Evolutionary conservation across 1,140 invertebrate genomes (phyloP).

Genomic region (Scaptomyza pallida): DNA sequence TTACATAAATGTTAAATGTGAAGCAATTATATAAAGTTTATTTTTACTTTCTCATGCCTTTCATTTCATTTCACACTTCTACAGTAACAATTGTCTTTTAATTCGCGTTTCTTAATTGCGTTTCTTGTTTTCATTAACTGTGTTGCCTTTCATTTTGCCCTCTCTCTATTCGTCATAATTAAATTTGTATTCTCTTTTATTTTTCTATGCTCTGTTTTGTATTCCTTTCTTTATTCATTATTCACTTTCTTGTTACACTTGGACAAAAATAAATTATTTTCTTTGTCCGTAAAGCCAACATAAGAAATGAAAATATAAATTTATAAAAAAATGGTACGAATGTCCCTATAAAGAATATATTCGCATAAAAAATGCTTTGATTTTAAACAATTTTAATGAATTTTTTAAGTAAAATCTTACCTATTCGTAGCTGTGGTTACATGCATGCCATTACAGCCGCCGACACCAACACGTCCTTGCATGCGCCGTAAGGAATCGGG

Average conservation of each 20-base stretch:
- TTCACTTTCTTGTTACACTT: too few relatives aligned
- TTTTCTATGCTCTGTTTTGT: neutral
- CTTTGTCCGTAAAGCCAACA: too few relatives aligned
- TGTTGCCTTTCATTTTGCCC: neutral
- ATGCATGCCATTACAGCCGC: constrained; percentile 92
- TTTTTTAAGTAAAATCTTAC: constrained; percentile 72
- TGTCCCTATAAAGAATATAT: too few relatives aligned
- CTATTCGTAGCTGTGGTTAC: constrained; percentile 89
- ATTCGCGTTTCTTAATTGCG: constrained; percentile 1
- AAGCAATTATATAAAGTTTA: neutral
- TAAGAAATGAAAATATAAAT: too few relatives aligned
- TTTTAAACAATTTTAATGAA: too few relatives aligned
- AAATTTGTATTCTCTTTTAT: constrained; percentile 9
- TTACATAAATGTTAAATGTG: constrained; percentile 1
- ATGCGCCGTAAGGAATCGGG: constrained; percentile 89
- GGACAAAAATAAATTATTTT: too few relatives aligned
- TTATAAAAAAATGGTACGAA: too few relatives aligned
- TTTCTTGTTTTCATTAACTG: neutral
- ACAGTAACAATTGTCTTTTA: neutral
- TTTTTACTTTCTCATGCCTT: neutral
- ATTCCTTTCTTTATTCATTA: too few relatives aligned
- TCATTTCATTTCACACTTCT: neutral
- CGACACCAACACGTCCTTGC: constrained; percentile 87
- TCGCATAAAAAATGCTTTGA: too few relatives aligned
- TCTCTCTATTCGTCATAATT: constrained; percentile 10